Evolutionary conservation across 2,888 invertebrate species (phyloP).

Genomic region (Lepidonotus clava): DNA sequence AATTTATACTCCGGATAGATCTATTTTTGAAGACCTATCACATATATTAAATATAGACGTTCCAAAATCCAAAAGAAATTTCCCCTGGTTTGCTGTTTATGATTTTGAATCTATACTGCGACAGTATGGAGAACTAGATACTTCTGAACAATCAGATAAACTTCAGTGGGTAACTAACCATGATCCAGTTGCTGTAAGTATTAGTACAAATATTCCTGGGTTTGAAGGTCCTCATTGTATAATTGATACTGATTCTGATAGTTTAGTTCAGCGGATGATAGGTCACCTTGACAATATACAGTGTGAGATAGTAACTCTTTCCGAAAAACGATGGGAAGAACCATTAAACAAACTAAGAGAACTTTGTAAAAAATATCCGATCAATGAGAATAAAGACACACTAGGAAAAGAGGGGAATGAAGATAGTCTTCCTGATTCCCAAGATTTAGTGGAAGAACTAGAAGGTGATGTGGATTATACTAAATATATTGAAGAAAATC

Average conservation of each 20-base stretch:
- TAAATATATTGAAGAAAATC: not conserved
- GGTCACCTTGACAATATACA: not conserved
- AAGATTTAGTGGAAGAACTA: no score
- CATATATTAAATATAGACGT: no score
- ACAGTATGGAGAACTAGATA: not conserved
- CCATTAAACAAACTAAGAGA: not conserved
- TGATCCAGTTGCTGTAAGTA: not conserved
- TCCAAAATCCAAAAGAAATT: no score
- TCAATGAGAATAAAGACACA: no score
- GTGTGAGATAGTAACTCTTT: not conserved
- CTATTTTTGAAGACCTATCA: slow-evolving; percentile 36
- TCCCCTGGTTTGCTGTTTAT: not conserved
- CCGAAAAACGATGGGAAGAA: not conserved
- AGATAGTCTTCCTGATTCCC: no score
- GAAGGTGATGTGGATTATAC: no score
- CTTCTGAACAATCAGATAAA: no score
- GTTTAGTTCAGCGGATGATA: not conserved
- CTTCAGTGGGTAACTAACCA: not conserved
- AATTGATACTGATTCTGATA: not conserved
- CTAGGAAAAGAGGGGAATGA: no score
- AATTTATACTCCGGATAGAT: not conserved
- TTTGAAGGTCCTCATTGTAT: not conserved
- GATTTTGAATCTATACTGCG: slow-evolving; percentile 17
- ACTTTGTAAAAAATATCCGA: not conserved
- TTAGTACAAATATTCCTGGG: not conserved